These are phyloP conservation scores for Drosophila nikananu DNA, from an alignment of 1,140 invertebrate genomes.

Conservation along the genomic window DNA sequence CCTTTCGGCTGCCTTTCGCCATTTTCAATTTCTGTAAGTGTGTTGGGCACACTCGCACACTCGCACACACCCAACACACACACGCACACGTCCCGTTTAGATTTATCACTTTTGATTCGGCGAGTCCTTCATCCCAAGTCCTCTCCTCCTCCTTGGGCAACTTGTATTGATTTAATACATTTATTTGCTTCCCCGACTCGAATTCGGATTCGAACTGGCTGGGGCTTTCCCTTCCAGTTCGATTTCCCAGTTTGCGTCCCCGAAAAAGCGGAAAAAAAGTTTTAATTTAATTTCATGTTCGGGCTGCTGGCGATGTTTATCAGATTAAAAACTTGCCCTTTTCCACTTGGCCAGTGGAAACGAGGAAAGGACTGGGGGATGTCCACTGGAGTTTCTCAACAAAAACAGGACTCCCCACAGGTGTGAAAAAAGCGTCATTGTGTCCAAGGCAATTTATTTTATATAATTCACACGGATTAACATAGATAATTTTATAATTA, in stretches of 20 bases:
- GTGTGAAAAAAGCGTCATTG: conserved; percentile 5
- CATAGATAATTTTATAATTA: conserved; percentile 39
- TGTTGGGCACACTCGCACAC: conserved; percentile 42
- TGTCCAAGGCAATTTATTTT: conserved; percentile 21
- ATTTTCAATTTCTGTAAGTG: conserved; percentile 76
- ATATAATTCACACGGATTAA: conserved; percentile 32
- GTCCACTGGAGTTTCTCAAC: not conserved
- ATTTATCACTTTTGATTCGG: conserved; percentile 83
- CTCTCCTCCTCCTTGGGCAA: conserved; percentile 9
- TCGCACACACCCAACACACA: conserved; percentile 1
- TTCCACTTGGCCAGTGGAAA: conserved; percentile 11
- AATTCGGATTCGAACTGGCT: not conserved
- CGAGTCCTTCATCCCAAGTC: conserved; percentile 19
- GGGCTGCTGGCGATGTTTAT: conserved; percentile 54
- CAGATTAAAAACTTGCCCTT: conserved; percentile 72
- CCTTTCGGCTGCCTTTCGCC: conserved; percentile 43
- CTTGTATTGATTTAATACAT: conserved; percentile 80
- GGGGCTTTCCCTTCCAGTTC: conserved; percentile 21
- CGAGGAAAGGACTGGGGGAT: not conserved
- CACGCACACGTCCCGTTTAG: conserved; percentile 74
- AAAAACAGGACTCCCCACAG: conserved; percentile 1
- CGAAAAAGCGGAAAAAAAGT: conserved; percentile 48
- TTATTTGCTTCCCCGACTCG: conserved; percentile 56
- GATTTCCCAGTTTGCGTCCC: conserved; percentile 48
- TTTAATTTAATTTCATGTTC: conserved; percentile 69